Percentiles rank a stretch among this genome's conserved stretches.
Evolutionary conservation across 2,113 vertebrate genomes (phyloP).

Genomic region (Pionites leucogaster): DNA sequence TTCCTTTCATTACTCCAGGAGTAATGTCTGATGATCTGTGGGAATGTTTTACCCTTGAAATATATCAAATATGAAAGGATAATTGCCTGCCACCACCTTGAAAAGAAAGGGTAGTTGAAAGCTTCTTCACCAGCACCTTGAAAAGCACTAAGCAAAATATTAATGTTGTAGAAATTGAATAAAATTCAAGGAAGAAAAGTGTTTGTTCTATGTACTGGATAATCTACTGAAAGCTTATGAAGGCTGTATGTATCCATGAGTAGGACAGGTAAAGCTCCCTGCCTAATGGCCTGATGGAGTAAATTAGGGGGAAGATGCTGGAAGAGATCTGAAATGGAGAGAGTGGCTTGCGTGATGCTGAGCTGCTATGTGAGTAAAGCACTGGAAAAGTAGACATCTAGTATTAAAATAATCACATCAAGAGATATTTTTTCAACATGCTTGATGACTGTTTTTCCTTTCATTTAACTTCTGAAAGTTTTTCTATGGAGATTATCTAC

Average conservation of each 20-base stretch:
- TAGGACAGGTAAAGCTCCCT: background rate
- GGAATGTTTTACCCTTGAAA: background rate
- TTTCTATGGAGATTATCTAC: background rate
- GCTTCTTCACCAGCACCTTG: background rate
- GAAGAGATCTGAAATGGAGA: background rate
- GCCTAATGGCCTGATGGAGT: too few species aligned
- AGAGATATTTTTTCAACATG: background rate
- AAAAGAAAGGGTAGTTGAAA: background rate
- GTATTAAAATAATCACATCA: background rate
- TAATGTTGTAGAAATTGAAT: background rate
- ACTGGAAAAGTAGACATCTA: background rate
- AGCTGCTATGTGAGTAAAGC: background rate
- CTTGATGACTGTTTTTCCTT: background rate
- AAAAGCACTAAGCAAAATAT: background rate
- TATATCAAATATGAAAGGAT: background rate
- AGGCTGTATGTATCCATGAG: background rate
- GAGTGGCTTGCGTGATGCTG: background rate
- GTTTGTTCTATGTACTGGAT: background rate
- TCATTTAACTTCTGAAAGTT: background rate
- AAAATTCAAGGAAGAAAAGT: background rate
- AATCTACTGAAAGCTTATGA: background rate
- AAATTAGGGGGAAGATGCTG: background rate
- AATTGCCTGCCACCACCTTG: background rate
- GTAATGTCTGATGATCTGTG: background rate
- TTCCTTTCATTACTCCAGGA: background rate